Conservation (phyloP, 1,140 invertebrate genomes). For the Chionoecetes opilio region DNA sequence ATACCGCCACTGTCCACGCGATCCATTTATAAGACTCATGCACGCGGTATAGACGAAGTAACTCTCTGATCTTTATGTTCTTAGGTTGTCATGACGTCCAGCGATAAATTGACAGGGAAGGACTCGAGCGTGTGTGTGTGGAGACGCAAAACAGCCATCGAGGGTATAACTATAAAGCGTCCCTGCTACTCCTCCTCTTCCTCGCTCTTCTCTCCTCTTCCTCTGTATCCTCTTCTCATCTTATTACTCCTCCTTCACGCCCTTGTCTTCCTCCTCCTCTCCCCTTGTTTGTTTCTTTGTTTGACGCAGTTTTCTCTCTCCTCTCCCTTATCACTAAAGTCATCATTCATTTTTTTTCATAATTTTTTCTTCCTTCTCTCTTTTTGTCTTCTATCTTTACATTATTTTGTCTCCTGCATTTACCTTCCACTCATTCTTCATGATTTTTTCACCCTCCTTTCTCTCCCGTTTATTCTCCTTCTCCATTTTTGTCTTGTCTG, state of each 20-base stretch:
- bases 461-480: neutral
- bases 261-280: neutral
- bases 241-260: neutral
- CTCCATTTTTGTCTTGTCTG: too few relatives aligned
- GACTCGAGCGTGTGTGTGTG: neutral
- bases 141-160: slow-evolving; percentile 10
- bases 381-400: neutral
- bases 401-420: neutral
- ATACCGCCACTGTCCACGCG: slow-evolving; percentile 33
- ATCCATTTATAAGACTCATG: slow-evolving; percentile 40
- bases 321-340: too few relatives aligned
- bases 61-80: slow-evolving; percentile 20
- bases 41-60: neutral
- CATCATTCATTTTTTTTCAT: too few relatives aligned
- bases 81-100: neutral
- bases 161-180: neutral
- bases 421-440: neutral
- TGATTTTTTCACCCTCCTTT: neutral
- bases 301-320: too few relatives aligned
- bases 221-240: neutral
- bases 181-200: neutral
- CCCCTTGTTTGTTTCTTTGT: neutral
- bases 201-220: neutral
- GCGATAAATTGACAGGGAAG: neutral
- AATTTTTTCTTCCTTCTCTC: too few relatives aligned